Conservation (phyloP, 2,888 invertebrate species). For the Cantharis lateralis region DNA sequence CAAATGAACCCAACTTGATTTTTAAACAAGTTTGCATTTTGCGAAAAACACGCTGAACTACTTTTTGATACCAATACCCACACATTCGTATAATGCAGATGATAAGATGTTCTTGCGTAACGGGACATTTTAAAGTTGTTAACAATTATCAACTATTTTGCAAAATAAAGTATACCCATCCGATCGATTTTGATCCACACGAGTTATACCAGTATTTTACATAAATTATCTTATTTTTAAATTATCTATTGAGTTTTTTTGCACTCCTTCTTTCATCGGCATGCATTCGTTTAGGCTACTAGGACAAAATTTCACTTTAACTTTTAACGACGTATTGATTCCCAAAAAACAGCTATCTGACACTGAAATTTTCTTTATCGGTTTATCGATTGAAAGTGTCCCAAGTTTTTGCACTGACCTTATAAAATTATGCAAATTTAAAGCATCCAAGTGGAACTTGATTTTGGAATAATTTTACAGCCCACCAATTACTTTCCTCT, state of each 20-base stretch:
- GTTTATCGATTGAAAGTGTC: background rate
- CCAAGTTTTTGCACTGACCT: background rate
- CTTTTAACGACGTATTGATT: background rate
- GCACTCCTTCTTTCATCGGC: background rate
- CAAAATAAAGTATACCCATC: background rate
- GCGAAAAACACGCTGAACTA: background rate
- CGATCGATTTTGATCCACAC: background rate
- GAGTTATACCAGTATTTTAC: background rate
- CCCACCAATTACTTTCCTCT: background rate
- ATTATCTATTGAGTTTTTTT: background rate
- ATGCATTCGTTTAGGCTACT: background rate
- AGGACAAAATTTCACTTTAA: background rate
- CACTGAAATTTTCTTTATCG: background rate
- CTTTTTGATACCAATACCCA: background rate
- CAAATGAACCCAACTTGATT: background rate
- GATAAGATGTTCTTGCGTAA: background rate
- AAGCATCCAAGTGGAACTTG: background rate
- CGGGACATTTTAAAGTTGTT: background rate
- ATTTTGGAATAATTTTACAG: background rate
- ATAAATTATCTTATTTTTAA: background rate
- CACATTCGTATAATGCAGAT: background rate
- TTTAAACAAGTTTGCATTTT: constrained; percentile 1
- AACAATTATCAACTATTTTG: background rate
- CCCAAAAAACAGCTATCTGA: background rate
- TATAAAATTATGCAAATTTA: background rate